A percentile compares a stretch with the other conserved stretches of the same genome.
Conservation (phyloP, 2,113 vertebrate species). For the Nannobrachium achirus region DNA sequence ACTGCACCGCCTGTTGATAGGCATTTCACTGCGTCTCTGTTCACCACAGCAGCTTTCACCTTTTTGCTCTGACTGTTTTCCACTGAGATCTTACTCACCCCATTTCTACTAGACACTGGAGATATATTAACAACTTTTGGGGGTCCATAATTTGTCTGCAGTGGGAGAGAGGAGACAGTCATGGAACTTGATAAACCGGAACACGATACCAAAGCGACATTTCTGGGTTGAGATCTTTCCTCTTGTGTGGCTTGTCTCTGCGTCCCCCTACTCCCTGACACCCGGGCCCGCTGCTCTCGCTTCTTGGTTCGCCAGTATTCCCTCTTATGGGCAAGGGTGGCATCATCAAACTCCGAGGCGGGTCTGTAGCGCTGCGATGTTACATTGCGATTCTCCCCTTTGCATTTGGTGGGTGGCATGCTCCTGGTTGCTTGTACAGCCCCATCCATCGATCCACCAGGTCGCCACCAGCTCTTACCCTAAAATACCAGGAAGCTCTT, state of each 20-base stretch:
- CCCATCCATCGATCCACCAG: too few species aligned
- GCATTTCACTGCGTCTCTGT: constrained; percentile 22
- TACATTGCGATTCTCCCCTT: constrained; percentile 27
- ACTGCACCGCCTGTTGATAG: constrained; percentile 24
- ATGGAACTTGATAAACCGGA: constrained; percentile 22
- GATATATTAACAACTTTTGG: constrained; percentile 20
- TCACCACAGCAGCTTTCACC: constrained; percentile 32
- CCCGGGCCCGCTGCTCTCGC: constrained; percentile 79
- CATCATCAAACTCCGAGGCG: constrained; percentile 73
- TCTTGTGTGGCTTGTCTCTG: constrained; percentile 9
- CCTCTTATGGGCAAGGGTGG: constrained; percentile 77
- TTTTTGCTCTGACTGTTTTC: constrained; percentile 37
- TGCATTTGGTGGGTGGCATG: constrained; percentile 70
- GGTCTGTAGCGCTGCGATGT: constrained; percentile 70
- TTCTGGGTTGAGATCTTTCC: constrained; percentile 15
- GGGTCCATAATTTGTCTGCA: constrained; percentile 43
- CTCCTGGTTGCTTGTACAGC: constrained; percentile 46
- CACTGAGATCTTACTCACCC: background rate
- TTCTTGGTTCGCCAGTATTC: constrained; percentile 84
- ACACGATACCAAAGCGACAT: background rate
- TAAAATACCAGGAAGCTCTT: constrained; percentile 14
- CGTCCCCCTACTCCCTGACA: constrained; percentile 57
- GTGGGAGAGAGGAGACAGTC: constrained; percentile 18
- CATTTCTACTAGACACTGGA: constrained; percentile 13
- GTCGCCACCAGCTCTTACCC: constrained; percentile 47